Evolutionary conservation across 1,140 invertebrate genomes (phyloP), one percentile per base, ranked within the genome.

Genomic region (Drosophila orena): DNA sequence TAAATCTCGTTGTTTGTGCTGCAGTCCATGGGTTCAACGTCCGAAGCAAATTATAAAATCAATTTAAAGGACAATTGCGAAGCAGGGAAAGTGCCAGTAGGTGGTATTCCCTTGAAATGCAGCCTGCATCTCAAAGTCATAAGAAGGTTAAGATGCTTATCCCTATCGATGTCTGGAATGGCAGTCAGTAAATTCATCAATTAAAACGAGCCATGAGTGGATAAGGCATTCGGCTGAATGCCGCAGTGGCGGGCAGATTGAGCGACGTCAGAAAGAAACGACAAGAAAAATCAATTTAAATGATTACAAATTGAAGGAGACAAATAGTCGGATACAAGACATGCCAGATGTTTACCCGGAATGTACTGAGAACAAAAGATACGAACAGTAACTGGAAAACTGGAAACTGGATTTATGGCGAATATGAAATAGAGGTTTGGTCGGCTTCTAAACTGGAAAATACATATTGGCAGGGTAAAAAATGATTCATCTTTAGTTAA

Each of bases 261-360:
- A 66, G 55, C 44, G 69, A 68, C 56, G 47, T 65, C 72, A 34
- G 46, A 70, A 54, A 61, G 50, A 56, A 83, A 65, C 56, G 80
- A 89, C 84, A 89, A 89, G 84, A 90, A 89, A 89, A 89, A 89
- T 89, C 84, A 89, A 89, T 89, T 89, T 89, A 89, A 84, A 89
- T 89, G 84, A 89, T 89, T 89, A 89, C 84, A 76, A 89, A 84
- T 89, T 84, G 79, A 89, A 83, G 73, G 68, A 89, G 84, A 89
- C 79, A 89, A 88, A 88, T 84, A 89, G 83, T 89, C 76, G 50
- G 42, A 53, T 35, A 81, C 56, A 61, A 74, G 69, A 73, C 52
- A 65, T 69, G 56, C 49, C 76, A 74, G 59, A 66, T 56, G 47
- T 47, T 49, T 53, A 42, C 50, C 15, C 37, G 27, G 57, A 35